Evolutionary conservation across 1,140 invertebrate genomes (phyloP), one percentile per base, ranked within the genome.

Genomic region (Pachyrhynchus sulphureomaculatus): DNA sequence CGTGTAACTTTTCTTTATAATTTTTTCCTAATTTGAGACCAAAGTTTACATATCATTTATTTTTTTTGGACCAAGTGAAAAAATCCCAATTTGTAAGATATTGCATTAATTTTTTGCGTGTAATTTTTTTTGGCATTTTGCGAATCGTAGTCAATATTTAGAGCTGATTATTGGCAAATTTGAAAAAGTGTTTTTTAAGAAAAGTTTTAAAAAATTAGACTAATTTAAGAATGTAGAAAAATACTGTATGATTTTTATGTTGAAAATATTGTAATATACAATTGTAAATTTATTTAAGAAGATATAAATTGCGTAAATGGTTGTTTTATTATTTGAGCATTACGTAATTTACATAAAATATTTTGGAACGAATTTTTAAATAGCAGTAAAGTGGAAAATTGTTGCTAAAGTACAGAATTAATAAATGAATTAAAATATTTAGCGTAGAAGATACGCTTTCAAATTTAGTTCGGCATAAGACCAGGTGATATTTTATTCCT

Each of bases 141-240:
- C 36, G 15, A 56, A 62, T 42, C n/a, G 52, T 57, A 51, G 57
- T 62, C 44, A 57, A 66, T 54, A 63, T 62, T 56, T 59, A 45
- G 48, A 67, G 60, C 42, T 67, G 61, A 73, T 73, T 73, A 73
- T 73, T 73, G 72, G 72, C 72, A 73, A 67, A 69, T 68, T 72
- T 69, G 34, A 33, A 23, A 39, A 13, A 17, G 21, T 36, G 47
- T 49, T 49, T 49, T 51, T 41, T 26, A 45, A 37, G 13, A 58
- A 49, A 39, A 41, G 9, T 34, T 56, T 56, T 45, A 45, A 56
- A 48, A 48, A 26, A 42, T 29, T 57, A 48, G 55, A 48, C 5
- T 47, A 57, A 57, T 21, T 36, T 29, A 57, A 37, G 44, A 57
- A 52, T 52, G 57, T 60, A 60, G 57, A 51, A 60, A 60, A 60